Evolutionary conservation across 2,888 invertebrate species (phyloP), one percentile per base, ranked within the genome.

Genomic region (Rambutsinella grinnellia): DNA sequence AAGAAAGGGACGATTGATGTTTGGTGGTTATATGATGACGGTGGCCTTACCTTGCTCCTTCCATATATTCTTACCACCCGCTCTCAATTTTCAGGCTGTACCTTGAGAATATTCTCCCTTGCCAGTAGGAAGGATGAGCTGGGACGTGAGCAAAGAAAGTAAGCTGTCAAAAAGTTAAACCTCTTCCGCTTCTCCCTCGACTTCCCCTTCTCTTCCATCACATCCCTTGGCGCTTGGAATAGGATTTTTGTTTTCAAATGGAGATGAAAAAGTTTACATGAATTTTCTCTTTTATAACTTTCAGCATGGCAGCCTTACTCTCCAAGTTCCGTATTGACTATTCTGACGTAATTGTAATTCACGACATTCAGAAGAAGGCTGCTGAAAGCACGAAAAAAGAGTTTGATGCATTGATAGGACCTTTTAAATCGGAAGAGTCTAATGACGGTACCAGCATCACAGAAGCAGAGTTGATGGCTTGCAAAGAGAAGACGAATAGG

Each of bases 301-400:
- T 57, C 87, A 97, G 97, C 86, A 96, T 99, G 96, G 95, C 95
- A 3, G 94, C 94, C 85, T 89, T 99, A 67, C 88, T 99, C 83
- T 91, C 93, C 1, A 98, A 99, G 88, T 97, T 99, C 88, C 91
- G 99, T n/a, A 95, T 99, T 84, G 94, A 96, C 87, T 98, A 95
- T 87, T 93, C 94, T 1, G 94, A 96, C 84, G 89, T 99, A 82
- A 93, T 93, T 76, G 96, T 99, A 90, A 93, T 99, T 76, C 92
- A 95, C 78, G 96, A 97, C 85, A 92, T 97, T 77, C 93, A 92
- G 44, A 94, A 95, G 80, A 90, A 92, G 82, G 96, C 97, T 0
- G 90, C 91, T 80, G 90, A 91, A 2, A 90, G 91, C 47, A 95
- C 95, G 2, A 90, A 91, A 84, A 88, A 90, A 77, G 91, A 92